phyloP scores from a whole-genome alignment of 2,797 vertebrate genomes.

The Sebastes itinus region DNA sequence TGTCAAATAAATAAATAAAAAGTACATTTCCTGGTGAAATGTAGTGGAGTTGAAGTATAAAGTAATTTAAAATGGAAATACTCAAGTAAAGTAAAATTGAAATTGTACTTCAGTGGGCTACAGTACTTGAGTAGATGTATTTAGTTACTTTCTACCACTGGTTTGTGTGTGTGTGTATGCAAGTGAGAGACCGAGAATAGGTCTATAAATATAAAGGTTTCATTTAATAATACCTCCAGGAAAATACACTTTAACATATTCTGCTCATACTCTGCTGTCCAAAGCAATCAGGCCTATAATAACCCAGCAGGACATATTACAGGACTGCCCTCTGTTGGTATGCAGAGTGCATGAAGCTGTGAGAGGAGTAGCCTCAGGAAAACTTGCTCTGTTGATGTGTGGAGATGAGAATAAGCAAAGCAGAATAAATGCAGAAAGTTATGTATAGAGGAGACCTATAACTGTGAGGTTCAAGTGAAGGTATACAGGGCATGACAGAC shows the following conservation, averaged over 20 bases:
- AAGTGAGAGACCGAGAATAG: background rate
- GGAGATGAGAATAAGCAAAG: background rate
- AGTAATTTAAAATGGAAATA: background rate
- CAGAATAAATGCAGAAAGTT: background rate
- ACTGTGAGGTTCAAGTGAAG: background rate
- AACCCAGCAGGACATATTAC: slow-evolving; percentile 11
- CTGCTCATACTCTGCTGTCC: background rate
- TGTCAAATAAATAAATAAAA: background rate
- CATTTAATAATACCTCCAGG: background rate
- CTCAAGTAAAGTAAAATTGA: background rate
- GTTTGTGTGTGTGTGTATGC: background rate
- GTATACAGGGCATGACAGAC: background rate
- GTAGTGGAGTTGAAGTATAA: background rate
- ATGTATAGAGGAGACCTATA: background rate
- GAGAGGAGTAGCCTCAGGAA: background rate
- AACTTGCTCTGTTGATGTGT: background rate
- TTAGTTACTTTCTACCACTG: background rate
- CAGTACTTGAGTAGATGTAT: background rate
- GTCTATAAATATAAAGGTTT: background rate
- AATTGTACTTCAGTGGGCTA: background rate
- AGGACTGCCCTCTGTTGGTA: slow-evolving; percentile 72
- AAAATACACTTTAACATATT: background rate
- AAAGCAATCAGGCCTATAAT: background rate
- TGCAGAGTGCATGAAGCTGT: slow-evolving; percentile 24
- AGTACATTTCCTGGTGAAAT: background rate